Percentiles rank a stretch among this genome's conserved stretches.
Conservation (phyloP, 1,140 invertebrate genomes). For the Ostrea denselamellosa region DNA sequence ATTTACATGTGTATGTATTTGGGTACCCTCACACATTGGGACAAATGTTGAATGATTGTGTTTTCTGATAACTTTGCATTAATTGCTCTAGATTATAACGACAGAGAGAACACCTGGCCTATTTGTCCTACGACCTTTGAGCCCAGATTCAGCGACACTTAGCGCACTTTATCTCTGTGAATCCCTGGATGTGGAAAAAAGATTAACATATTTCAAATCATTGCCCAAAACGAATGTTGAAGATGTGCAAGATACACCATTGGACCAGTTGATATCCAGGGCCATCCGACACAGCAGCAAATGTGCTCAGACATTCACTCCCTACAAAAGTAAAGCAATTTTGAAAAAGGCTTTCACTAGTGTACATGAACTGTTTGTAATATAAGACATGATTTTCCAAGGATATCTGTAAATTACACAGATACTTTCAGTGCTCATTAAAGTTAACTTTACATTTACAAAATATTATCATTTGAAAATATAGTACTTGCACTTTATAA, state of each 20-base stretch:
- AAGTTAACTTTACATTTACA: too few relatives aligned
- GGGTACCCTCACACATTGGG: too few relatives aligned
- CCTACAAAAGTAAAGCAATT: neutral
- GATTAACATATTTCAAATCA: neutral
- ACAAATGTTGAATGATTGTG: too few relatives aligned
- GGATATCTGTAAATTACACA: too few relatives aligned
- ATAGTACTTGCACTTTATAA: too few relatives aligned
- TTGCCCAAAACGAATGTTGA: neutral
- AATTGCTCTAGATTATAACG: neutral
- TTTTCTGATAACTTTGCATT: neutral
- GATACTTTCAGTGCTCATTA: too few relatives aligned
- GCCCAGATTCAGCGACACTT: neutral
- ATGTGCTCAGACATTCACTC: neutral
- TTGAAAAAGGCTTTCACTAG: neutral
- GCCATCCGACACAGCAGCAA: neutral
- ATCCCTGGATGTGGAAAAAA: neutral
- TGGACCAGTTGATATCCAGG: constrained; percentile 11
- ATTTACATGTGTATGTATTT: too few relatives aligned
- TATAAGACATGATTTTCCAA: neutral
- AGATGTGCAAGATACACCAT: neutral
- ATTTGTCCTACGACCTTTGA: neutral
- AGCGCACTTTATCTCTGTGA: neutral
- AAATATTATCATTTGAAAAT: too few relatives aligned
- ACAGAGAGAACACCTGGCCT: neutral
- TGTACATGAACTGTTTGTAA: neutral